Conservation (phyloP, 2,113 vertebrate genomes). For the Cygnus buccinator region DNA sequence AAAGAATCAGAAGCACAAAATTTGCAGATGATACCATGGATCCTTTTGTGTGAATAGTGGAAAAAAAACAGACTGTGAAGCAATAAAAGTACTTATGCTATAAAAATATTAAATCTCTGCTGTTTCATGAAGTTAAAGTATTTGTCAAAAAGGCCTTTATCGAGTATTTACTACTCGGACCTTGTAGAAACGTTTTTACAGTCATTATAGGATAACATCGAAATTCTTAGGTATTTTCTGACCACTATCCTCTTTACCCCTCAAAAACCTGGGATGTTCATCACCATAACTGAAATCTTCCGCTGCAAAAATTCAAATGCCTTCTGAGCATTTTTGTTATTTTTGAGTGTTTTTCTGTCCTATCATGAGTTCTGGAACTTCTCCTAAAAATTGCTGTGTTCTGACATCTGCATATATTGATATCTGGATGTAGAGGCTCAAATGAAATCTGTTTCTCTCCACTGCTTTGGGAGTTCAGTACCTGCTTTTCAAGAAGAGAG, state of each 20-base stretch:
- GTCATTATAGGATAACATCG: neutral
- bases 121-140: neutral
- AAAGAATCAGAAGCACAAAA: neutral
- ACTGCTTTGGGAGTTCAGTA: neutral
- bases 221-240: neutral
- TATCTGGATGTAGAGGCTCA: neutral
- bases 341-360: too few species aligned
- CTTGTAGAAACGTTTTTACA: neutral
- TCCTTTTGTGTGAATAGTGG: neutral
- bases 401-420: fast-evolving
- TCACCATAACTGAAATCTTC: neutral
- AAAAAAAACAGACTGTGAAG: neutral
- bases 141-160: neutral
- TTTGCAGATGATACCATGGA: neutral
- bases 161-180: neutral
- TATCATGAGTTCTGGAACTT: neutral
- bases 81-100: neutral
- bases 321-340: neutral
- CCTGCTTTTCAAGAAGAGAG: neutral
- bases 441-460: neutral
- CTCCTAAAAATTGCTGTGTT: neutral
- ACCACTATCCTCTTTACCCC: neutral
- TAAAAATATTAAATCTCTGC: neutral
- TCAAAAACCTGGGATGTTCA: neutral
- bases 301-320: neutral